Base-by-base conservation (phyloP, 2,888 invertebrate genomes). In the Heliconius ismenius region DNA sequence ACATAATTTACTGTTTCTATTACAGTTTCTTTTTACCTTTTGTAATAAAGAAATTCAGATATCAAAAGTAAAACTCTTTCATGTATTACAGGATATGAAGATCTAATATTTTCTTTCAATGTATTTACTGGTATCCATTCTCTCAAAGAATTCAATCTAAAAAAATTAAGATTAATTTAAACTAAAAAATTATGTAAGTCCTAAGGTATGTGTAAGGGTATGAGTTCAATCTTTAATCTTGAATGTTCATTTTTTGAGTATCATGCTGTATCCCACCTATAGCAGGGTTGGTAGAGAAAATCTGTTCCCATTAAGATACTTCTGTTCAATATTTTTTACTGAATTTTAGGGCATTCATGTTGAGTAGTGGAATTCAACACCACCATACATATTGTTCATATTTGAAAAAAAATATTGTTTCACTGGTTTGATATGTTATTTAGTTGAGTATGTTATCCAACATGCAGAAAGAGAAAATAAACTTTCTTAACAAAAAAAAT, bases 11-110 rank as follows among this genome's bases (percentile, higher is more conserved):
- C 9, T 58, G n/a, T 58, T 21, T 54, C 15, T 28, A 60, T 36
- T 36, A n/a, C 7, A n/a, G 2, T 24, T 39, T 63, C n/a, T 58
- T 26, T 26, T 58, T 79, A 93, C 93, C 92, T 91, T 88, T 96
- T 96, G 84, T 96, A 95, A 79, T 95, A 94, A 72, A 97, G 89
- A 87, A 96, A 97, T 77, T 94, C 92, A 11, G 95, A 94, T 85
- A 95, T 96, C 2, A 97, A 87, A 4, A 94, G 87, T 3, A 97
- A 80, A 18, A 95, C 95, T 73, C 95, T 92, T 84, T 96, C 96
- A 81, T 97, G 97, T 78, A 97, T 91, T 2, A 97, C 79, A 0
- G 97, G 96, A 85, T 97, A 96, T 0, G 95, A 95, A 0, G 96
- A 96, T 1, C 90, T 90, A 58, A 95, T 92, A 81, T 95, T 95